Evolutionary conservation across 2,797 vertebrate genomes (phyloP), one percentile per base, ranked within the genome.

Genomic region (Rhyacichthys aspro): DNA sequence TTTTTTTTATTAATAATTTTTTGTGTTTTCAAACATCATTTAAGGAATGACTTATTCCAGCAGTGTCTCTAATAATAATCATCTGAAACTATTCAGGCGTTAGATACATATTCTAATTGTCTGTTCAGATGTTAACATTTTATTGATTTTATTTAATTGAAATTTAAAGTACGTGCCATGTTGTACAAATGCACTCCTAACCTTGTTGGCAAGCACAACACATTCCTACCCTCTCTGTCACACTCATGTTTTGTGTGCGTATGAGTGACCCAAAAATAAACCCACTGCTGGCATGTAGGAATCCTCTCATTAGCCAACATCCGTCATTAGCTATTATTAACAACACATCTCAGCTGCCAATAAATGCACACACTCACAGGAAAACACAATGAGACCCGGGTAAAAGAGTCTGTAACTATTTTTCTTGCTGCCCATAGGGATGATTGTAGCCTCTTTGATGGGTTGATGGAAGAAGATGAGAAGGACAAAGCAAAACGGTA

Each of bases 401-500:
- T 43, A 66, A 62, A 16, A 36, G 11, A n/a, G 32, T 48, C 8
- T 64, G 12, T 58, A 19, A 70, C 42, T 58, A 7, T 60, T 16
- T 55, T 55, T 43, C 39, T 62, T 37, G 66, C 34, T 38, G 78
- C 54, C 86, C 89, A 54, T 77, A 98, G 97, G 93, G 96, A 98
- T 95, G 96, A 98, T 78, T 93, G 93, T 91, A 98, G 96, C 90
- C 95, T 98, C 91, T 97, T 98, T 92, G 97, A 99, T 94, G 96
- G 95, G 70, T 93, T 97, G 90, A 94, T 97, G 94, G 97, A 98
- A 91, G 97, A 98, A 92, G 97, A 98, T 96, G 96, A 98, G 87
- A 97, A 97, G 89, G 97, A 98, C 92, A 98, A 97, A 92, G 96
- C 96, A 50, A 99, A 98, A 93, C 95, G 97, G 97, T 97, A 59